Evolutionary conservation across 2,888 invertebrate genomes (phyloP).

Genomic region (Luffia ferchaultella): DNA sequence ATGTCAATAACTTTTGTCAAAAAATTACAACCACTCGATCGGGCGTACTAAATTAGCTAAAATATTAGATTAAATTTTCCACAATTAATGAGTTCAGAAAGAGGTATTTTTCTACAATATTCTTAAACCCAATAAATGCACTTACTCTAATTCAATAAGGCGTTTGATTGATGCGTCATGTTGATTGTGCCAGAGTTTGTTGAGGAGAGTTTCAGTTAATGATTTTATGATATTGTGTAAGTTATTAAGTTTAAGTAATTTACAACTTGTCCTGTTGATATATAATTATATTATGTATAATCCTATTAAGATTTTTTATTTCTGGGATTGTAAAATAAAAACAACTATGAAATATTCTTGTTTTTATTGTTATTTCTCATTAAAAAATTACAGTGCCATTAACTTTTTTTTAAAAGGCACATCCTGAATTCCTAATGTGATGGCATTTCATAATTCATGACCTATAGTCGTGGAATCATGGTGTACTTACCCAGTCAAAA

Average conservation of each 20-base stretch:
- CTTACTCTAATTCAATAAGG: slow-evolving; percentile 48
- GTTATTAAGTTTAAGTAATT: slow-evolving; percentile 68
- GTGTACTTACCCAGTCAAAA: too few species aligned
- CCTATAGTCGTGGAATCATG: too few species aligned
- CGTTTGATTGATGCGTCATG: slow-evolving; percentile 59
- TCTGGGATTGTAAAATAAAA: slow-evolving; percentile 67
- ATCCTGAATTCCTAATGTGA: too few species aligned
- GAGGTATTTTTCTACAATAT: slow-evolving; percentile 63
- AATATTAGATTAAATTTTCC: slow-evolving; percentile 40
- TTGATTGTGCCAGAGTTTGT: slow-evolving; percentile 61
- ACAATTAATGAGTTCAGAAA: slow-evolving; percentile 49
- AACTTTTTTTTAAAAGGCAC: too few species aligned
- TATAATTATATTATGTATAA: slow-evolving; percentile 48
- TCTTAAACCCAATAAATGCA: slow-evolving; percentile 56
- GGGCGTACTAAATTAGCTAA: slow-evolving; percentile 34
- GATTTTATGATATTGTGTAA: slow-evolving; percentile 65
- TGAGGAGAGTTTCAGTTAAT: slow-evolving; percentile 65
- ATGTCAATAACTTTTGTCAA: slow-evolving; percentile 17
- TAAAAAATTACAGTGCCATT: too few species aligned
- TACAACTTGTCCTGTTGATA: slow-evolving; percentile 66
- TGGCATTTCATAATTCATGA: too few species aligned
- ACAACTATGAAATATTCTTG: slow-evolving; percentile 29
- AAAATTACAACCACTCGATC: slow-evolving; percentile 24
- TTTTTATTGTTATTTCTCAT: too few species aligned
- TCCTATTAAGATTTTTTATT: slow-evolving; percentile 62